Evolutionary conservation across 2,113 vertebrate genomes (phyloP).

Genomic region (Peromyscus polionotus): DNA sequence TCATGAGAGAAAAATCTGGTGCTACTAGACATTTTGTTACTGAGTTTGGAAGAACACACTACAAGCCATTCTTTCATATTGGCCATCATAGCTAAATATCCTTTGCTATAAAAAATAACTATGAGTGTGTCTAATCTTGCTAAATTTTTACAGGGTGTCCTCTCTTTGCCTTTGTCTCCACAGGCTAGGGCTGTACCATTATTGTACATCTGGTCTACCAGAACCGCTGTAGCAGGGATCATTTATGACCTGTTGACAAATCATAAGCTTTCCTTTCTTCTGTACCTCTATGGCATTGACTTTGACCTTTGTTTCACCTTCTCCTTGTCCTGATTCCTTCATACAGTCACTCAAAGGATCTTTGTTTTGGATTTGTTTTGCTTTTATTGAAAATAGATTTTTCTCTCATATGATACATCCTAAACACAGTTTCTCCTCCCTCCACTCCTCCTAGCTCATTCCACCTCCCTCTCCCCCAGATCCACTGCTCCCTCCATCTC

Average conservation of each 20-base stretch:
- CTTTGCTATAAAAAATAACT: background rate
- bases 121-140: background rate
- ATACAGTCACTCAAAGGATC: background rate
- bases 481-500: background rate
- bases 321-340: background rate
- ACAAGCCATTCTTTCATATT: background rate
- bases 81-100: background rate
- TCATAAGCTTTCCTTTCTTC: background rate
- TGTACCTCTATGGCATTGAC: background rate
- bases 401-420: background rate
- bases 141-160: background rate
- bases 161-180: background rate
- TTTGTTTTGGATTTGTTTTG: background rate
- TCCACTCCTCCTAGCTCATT: background rate
- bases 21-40: background rate
- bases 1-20: background rate
- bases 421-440: no score
- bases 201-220: background rate
- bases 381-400: background rate
- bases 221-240: background rate
- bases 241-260: background rate
- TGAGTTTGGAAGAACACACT: background rate
- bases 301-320: background rate
- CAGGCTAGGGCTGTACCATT: background rate
- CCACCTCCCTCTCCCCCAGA: background rate